phyloP scores from a whole-genome alignment of 1,140 invertebrate genomes.

The Paramacrobiotus metropolitanus region DNA sequence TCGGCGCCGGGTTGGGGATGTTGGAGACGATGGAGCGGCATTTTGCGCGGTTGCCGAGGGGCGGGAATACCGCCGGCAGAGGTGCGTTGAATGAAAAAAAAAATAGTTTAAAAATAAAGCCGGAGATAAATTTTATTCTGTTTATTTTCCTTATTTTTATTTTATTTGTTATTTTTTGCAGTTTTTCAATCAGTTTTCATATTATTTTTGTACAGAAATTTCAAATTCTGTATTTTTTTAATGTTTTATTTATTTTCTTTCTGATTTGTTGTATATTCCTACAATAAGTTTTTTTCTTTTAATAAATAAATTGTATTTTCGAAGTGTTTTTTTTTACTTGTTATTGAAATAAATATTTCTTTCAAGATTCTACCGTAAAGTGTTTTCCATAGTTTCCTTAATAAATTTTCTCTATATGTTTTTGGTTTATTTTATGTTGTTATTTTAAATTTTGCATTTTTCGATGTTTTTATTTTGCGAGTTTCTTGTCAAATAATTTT shows the following conservation, averaged over 20 bases:
- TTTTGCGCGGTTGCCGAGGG: conserved; percentile 28
- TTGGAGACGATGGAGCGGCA: conserved; percentile 52
- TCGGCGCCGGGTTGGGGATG: conserved; percentile 46
- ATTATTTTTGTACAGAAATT: no score
- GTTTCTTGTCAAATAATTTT: no score
- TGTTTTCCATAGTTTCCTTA: background rate
- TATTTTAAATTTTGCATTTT: no score
- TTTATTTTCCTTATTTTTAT: background rate
- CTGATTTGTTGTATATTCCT: no score
- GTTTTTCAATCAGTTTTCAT: no score
- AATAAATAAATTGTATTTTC: background rate
- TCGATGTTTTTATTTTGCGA: no score
- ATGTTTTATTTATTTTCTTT: no score
- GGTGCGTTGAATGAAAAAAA: background rate
- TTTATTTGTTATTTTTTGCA: no score
- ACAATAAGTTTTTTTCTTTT: no score
- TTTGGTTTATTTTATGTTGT: background rate
- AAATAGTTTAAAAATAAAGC: background rate
- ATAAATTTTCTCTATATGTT: background rate
- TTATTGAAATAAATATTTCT: no score
- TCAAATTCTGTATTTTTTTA: no score
- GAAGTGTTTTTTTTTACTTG: no score
- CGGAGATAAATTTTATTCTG: background rate
- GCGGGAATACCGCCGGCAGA: background rate
- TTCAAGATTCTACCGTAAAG: background rate